These are phyloP conservation scores for Pantala flavescens DNA, from an alignment of 1,140 invertebrate species.

Conservation along the genomic window DNA sequence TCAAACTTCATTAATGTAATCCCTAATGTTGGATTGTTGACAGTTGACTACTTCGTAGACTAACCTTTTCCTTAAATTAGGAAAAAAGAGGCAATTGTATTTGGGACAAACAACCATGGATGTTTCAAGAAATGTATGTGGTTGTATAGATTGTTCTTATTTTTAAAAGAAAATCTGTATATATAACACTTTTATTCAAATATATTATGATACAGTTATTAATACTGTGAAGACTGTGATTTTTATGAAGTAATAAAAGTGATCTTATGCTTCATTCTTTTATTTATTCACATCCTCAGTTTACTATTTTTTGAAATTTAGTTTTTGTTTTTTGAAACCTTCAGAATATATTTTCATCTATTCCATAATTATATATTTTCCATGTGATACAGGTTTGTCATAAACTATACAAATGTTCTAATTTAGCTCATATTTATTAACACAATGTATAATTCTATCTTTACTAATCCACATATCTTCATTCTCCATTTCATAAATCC, in stretches of 20 bases:
- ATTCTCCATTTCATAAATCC: too few species aligned
- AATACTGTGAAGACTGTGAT: not conserved
- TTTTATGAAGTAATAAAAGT: slow-evolving; percentile 11
- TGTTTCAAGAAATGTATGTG: not conserved
- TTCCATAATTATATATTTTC: too few species aligned
- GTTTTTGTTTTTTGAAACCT: too few species aligned
- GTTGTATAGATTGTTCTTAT: slow-evolving; percentile 7
- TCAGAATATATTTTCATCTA: too few species aligned
- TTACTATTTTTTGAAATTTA: too few species aligned
- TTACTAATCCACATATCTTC: too few species aligned
- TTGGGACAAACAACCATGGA: not conserved
- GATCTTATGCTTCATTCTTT: not conserved
- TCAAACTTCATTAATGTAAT: slow-evolving; percentile 7
- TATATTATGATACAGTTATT: not conserved
- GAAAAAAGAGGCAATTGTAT: not conserved
- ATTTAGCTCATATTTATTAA: too few species aligned
- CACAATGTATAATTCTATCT: too few species aligned
- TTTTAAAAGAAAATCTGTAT: slow-evolving; percentile 5
- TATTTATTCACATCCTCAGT: too few species aligned
- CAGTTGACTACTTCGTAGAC: not conserved
- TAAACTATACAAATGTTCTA: too few species aligned
- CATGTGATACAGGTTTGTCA: too few species aligned
- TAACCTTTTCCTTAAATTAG: not conserved
- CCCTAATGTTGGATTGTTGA: not conserved
- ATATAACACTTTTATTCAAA: slow-evolving; percentile 1